Evolutionary conservation across 2,888 invertebrate species (phyloP).

Genomic region (Spilarctia lutea): DNA sequence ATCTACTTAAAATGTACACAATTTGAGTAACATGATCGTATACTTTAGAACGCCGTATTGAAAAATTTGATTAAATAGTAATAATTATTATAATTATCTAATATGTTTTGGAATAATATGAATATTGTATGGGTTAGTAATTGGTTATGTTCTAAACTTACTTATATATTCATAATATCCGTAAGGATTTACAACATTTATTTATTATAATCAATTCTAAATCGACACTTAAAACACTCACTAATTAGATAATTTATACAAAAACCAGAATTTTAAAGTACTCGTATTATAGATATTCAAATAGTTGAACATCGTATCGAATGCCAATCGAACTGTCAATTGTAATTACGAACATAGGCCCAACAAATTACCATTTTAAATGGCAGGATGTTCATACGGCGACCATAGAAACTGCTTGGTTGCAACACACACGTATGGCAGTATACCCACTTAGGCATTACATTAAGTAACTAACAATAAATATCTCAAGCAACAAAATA

Average conservation of each 20-base stretch:
- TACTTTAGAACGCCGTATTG: background rate
- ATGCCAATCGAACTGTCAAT: conserved; percentile 50
- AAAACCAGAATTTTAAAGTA: conserved; percentile 29
- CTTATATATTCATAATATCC: conserved; percentile 3
- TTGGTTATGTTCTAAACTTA: background rate
- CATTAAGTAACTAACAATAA: conserved; percentile 82
- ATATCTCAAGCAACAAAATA: conserved; percentile 83
- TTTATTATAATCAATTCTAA: conserved; percentile 6
- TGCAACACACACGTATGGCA: conserved; percentile 60
- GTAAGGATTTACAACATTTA: conserved; percentile 8
- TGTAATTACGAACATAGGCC: conserved; percentile 56
- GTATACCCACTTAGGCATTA: conserved; percentile 74
- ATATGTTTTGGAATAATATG: background rate
- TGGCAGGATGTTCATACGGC: conserved; percentile 56
- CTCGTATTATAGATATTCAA: conserved; percentile 46
- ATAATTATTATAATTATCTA: background rate
- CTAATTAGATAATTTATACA: conserved; percentile 39
- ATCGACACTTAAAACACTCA: conserved; percentile 13
- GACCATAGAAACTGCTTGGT: conserved; percentile 46
- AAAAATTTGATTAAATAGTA: background rate
- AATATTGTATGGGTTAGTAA: background rate
- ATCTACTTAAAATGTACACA: background rate
- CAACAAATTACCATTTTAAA: conserved; percentile 64
- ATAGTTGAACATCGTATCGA: conserved; percentile 46
- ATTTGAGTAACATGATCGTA: background rate